Conservation (phyloP, 2,888 invertebrate genomes). For the Apodemia duryi region DNA sequence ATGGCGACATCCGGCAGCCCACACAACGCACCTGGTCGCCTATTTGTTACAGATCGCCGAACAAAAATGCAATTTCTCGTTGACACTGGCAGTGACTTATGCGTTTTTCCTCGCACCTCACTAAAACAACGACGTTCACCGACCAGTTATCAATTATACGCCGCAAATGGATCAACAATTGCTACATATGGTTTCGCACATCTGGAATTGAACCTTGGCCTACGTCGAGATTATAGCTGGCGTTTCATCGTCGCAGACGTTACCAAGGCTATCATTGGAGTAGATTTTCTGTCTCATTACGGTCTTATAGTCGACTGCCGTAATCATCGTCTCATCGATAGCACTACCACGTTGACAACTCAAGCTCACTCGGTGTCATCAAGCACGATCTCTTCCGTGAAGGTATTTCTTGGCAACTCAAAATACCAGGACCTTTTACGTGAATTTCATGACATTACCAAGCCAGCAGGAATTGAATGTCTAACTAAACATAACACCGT, state of each 20-base stretch:
- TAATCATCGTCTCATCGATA: constrained; percentile 22
- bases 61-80: not conserved
- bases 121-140: not conserved
- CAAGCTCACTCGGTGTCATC: not conserved
- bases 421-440: not conserved
- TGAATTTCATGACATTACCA: not conserved
- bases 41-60: constrained; percentile 20
- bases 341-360: constrained; percentile 20
- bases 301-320: constrained; percentile 25
- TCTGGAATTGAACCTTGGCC: constrained; percentile 23
- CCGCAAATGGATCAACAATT: constrained; percentile 30
- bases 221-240: constrained; percentile 31
- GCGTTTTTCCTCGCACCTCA: not conserved
- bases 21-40: constrained; percentile 12
- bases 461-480: not conserved
- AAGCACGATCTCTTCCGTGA: not conserved
- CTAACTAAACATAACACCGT: not conserved
- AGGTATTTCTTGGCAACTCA: not conserved
- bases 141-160: constrained; percentile 19
- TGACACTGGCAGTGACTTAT: not conserved
- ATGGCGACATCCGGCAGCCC: constrained; percentile 24
- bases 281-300: constrained; percentile 23
- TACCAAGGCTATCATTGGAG: constrained; percentile 24
- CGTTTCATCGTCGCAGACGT: constrained; percentile 32
- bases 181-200: constrained; percentile 27